These are phyloP conservation scores for Grus americana DNA, from an alignment of 2,113 vertebrate genomes.

Conservation along the genomic window DNA sequence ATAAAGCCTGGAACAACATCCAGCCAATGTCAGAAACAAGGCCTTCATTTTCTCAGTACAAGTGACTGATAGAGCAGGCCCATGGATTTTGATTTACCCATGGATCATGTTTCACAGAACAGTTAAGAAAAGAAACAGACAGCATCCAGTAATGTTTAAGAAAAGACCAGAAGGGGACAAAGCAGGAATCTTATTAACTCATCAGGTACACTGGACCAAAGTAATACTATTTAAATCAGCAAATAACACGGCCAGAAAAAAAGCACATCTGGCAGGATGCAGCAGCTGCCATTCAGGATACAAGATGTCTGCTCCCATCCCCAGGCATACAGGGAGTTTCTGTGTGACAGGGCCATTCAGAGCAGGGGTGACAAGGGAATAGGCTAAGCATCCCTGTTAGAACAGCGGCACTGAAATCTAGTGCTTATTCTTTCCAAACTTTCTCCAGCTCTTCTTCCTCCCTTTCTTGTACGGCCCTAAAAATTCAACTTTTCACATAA, in stretches of 20 bases:
- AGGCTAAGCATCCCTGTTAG: background rate
- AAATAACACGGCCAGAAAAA: background rate
- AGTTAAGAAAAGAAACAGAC: background rate
- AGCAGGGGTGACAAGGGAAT: background rate
- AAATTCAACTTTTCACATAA: background rate
- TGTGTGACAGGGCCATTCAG: accelerated
- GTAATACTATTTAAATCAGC: background rate
- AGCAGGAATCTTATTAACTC: background rate
- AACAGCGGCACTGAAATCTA: background rate
- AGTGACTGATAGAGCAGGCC: background rate
- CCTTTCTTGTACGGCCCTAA: background rate
- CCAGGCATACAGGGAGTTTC: background rate
- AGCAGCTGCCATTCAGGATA: background rate
- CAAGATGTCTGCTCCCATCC: background rate
- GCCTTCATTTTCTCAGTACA: background rate
- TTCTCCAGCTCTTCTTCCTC: background rate
- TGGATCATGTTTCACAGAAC: background rate
- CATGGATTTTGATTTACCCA: background rate
- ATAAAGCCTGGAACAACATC: background rate
- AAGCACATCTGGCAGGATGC: background rate
- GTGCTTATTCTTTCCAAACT: background rate
- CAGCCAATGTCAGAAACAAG: background rate
- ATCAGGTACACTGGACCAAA: background rate
- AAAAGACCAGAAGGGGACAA: background rate
- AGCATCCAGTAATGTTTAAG: background rate